These are phyloP conservation scores for Mandrillus leucophaeus DNA, from an alignment of 2,113 vertebrate species.

Conservation along the genomic window DNA sequence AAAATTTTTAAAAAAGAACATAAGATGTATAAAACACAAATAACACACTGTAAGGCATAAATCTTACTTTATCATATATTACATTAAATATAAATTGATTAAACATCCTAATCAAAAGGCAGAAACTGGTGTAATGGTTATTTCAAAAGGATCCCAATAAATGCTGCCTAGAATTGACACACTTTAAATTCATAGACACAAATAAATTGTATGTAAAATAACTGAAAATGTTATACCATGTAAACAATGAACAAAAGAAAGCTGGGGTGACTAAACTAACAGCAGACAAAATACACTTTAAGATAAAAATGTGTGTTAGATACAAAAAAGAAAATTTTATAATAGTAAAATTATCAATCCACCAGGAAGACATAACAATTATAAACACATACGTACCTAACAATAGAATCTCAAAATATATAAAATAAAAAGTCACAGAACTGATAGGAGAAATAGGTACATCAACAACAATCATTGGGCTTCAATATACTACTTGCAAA, in stretches of 20 bases:
- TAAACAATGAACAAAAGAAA: too few relatives aligned
- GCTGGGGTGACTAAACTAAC: too few relatives aligned
- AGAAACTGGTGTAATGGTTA: not conserved
- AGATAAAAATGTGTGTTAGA: not conserved
- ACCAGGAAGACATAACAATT: not conserved
- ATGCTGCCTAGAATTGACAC: not conserved
- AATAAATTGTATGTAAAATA: not conserved
- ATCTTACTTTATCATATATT: not conserved
- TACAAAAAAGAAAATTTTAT: not conserved
- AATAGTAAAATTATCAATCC: not conserved
- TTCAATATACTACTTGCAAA: not conserved
- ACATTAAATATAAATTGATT: too few relatives aligned
- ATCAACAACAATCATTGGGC: not conserved
- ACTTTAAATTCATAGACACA: not conserved
- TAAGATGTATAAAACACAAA: not conserved
- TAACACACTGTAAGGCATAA: not conserved
- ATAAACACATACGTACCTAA: too few relatives aligned
- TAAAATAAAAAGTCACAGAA: not conserved
- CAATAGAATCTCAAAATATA: too few relatives aligned
- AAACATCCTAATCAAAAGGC: not conserved
- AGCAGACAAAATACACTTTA: not conserved
- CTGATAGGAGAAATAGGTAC: not conserved
- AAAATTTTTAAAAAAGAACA: not conserved
- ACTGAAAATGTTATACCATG: too few relatives aligned
- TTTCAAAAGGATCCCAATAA: not conserved